Evolutionary conservation across 2,888 invertebrate species (phyloP).

Genomic region (Lobophora halterata): DNA sequence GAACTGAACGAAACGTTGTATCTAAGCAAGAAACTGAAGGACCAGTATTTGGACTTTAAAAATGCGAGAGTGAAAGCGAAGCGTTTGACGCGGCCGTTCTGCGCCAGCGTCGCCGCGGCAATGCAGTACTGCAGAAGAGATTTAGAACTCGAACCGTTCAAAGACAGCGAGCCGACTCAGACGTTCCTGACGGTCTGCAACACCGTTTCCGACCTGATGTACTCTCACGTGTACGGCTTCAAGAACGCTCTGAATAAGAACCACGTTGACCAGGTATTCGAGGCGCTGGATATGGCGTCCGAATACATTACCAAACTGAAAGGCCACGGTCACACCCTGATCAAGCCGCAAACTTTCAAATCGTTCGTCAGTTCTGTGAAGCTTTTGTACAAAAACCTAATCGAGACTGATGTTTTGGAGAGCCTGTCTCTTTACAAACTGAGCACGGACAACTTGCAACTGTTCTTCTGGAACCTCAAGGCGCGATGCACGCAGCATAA

Average conservation of each 20-base stretch:
- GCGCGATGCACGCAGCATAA: slow-evolving; percentile 3
- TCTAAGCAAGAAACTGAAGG: slow-evolving; percentile 1
- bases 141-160: background rate
- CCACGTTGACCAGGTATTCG: slow-evolving; percentile 10
- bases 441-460: slow-evolving; percentile 5
- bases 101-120: background rate
- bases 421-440: slow-evolving; percentile 7
- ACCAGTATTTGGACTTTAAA: slow-evolving; percentile 4
- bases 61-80: slow-evolving; percentile 3
- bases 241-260: slow-evolving; percentile 8
- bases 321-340: background rate
- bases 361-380: background rate
- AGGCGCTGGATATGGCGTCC: slow-evolving; percentile 2
- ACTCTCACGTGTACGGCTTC: slow-evolving; percentile 5
- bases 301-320: slow-evolving; percentile 8
- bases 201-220: slow-evolving; percentile 4
- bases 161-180: slow-evolving; percentile 10
- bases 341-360: no score
- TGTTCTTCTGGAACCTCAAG: slow-evolving; percentile 12
- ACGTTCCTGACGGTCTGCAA: slow-evolving; percentile 10
- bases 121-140: slow-evolving; percentile 12
- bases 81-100: slow-evolving; percentile 2
- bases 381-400: slow-evolving; percentile 4
- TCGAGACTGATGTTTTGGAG: slow-evolving; percentile 8
- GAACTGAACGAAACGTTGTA: slow-evolving; percentile 1